phyloP scores from a whole-genome alignment of 2,888 invertebrate genomes.

The Vesta saturnalis region DNA sequence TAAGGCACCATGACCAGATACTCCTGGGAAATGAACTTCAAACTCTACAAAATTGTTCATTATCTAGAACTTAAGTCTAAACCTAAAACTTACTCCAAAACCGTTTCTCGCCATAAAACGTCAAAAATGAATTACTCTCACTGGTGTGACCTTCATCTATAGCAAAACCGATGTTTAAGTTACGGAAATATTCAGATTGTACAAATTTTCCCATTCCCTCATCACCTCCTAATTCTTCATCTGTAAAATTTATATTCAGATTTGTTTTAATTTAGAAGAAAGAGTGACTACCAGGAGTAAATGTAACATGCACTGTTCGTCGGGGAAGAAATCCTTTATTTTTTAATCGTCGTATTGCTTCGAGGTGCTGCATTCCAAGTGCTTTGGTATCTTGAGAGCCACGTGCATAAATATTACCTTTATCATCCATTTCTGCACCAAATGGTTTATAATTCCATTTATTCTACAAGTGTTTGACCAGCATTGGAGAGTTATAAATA shows the following conservation, averaged over 20 bases:
- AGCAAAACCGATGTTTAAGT: conserved; percentile 79
- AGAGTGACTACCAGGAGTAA: conserved; percentile 70
- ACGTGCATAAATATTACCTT: conserved; percentile 86
- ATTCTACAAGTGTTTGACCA: conserved; percentile 71
- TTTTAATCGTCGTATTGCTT: conserved; percentile 76
- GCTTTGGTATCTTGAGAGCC: conserved; percentile 87
- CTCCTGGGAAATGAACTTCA: conserved; percentile 78
- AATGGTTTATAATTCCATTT: conserved; percentile 92
- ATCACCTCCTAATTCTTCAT: conserved; percentile 79
- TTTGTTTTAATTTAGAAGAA: conserved; percentile 26
- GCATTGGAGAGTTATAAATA: neutral
- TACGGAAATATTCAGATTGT: conserved; percentile 71
- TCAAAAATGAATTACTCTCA: conserved; percentile 55
- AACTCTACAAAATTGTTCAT: conserved; percentile 67
- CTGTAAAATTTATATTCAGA: conserved; percentile 59
- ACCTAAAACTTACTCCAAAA: conserved; percentile 70
- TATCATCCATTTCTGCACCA: no score
- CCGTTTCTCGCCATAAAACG: conserved; percentile 73
- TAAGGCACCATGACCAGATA: conserved; percentile 88
- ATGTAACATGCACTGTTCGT: conserved; percentile 77
- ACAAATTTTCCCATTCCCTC: conserved; percentile 78
- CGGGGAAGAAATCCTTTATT: conserved; percentile 65
- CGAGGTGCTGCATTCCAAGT: conserved; percentile 81
- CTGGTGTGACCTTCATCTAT: conserved; percentile 78
- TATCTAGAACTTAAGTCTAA: neutral